Conservation (phyloP, 2,888 invertebrate genomes). For the Thymelicus acteon region DNA sequence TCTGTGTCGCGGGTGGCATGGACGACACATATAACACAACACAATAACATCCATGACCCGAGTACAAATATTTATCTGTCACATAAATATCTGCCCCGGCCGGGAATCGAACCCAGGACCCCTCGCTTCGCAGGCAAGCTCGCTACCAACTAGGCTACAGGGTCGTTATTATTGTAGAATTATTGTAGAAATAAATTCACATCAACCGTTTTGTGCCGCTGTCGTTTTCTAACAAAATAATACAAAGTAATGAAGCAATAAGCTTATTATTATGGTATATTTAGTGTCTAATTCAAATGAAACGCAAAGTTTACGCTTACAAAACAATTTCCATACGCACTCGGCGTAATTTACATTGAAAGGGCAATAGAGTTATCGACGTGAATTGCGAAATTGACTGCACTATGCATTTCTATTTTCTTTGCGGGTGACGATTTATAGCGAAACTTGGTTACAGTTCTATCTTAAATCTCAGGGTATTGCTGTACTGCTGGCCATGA, state of each 20-base stretch:
- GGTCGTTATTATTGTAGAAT: too few relatives aligned
- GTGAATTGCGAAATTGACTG: conserved; percentile 36
- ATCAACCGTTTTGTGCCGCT: background rate
- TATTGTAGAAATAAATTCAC: background rate
- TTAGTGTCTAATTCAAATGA: conserved; percentile 23
- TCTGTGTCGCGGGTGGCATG: too few relatives aligned
- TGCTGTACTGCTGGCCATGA: background rate
- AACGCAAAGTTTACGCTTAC: conserved; percentile 23
- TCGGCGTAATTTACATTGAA: conserved; percentile 32
- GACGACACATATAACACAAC: too few relatives aligned
- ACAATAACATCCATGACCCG: too few relatives aligned
- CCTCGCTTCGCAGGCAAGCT: too few relatives aligned
- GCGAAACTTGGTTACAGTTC: conserved; percentile 25
- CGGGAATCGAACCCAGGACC: too few relatives aligned
- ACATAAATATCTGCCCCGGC: too few relatives aligned
- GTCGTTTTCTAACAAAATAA: background rate
- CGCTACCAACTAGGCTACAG: too few relatives aligned
- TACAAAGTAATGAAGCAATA: conserved; percentile 10
- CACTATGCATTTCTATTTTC: conserved; percentile 36
- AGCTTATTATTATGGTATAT: background rate
- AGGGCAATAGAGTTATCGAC: conserved; percentile 35
- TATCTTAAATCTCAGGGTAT: conserved; percentile 32
- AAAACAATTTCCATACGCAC: conserved; percentile 35
- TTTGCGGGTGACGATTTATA: conserved; percentile 34
- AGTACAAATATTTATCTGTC: too few relatives aligned